Evolutionary conservation across 2,888 invertebrate species (phyloP).

Genomic region (Ochropleura leucogaster): DNA sequence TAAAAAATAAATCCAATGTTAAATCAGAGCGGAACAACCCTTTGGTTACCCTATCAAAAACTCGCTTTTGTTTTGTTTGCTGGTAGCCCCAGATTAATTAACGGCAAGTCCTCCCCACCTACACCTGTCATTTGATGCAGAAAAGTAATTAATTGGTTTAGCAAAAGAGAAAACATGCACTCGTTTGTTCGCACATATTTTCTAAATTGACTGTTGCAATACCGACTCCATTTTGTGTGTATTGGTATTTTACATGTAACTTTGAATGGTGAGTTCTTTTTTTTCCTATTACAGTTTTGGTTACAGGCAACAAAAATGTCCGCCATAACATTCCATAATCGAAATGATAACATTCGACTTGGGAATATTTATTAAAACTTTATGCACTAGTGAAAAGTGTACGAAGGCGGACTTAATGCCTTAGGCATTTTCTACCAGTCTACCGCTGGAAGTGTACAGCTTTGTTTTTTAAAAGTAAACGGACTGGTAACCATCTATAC

Average conservation of each 20-base stretch:
- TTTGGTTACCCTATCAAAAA: constrained; percentile 16
- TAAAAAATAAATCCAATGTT: constrained; percentile 1
- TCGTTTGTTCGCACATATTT: constrained; percentile 20
- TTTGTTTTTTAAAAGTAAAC: no score
- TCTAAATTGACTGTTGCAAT: constrained; percentile 31
- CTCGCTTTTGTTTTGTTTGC: constrained; percentile 22
- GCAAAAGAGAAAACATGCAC: constrained; percentile 13
- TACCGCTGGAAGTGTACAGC: no score
- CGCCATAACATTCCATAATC: neutral
- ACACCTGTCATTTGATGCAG: constrained; percentile 52
- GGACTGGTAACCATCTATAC: no score
- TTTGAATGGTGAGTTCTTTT: neutral
- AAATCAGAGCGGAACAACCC: neutral
- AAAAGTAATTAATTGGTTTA: constrained; percentile 51
- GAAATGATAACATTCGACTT: neutral
- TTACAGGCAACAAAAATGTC: neutral
- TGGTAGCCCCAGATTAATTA: constrained; percentile 48
- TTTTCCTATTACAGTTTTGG: neutral
- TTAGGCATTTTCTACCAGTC: no score
- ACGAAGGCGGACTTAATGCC: no score
- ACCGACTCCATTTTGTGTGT: constrained; percentile 20
- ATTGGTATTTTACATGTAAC: neutral
- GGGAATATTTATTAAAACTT: neutral
- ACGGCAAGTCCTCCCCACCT: constrained; percentile 13
- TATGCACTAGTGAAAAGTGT: no score